Base-by-base conservation (phyloP, 2,888 invertebrate species). In the Hoplodrina ambigua region DNA sequence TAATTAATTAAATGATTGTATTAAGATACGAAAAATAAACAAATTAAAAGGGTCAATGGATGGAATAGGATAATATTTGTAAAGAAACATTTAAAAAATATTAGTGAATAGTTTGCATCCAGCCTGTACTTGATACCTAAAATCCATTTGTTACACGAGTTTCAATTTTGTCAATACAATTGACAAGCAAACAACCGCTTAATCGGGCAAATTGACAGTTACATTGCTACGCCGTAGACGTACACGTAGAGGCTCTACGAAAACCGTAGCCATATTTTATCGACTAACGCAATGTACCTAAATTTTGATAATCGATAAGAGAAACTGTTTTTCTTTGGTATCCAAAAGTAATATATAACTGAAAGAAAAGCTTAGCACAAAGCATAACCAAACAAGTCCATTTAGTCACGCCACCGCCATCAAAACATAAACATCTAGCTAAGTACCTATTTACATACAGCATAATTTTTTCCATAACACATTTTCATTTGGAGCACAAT, bases 401-500 rank as follows among this genome's bases (percentile, higher is more conserved):
- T 15, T 19, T 19, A 44, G 54, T 17, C 20, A 55, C 49, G 44
- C 19, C 17, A 17, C 33, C 46, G 17, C 33, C 17, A 46, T 25
- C 30, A 7, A 20, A 60, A 52, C 50, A 46, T 44, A 72, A 30
- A 62, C 41, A 53, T 49, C 46, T 37, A 67, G 56, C 63, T 33
- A 64, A 50, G 63, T 78, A 50, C 50, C n/a, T 50, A 78, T 78
- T 63, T 67, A 79, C 62, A 62, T 62, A 56, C 44, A 79, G 63
- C 56, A 74, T 72, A 69, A 46, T 71, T 78, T 76, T 71, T 76
- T 64, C 73, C 70, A 59, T 68, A 75, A 66, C 69, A 73, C 75
- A 70, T 83, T 84, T 85, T 84, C 78, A 84, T 85, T 87, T 83
- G 80, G 65, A 62, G 66, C 68, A 79, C 85, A 84, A 81, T 83